Evolutionary conservation across 2,113 vertebrate species (phyloP), one percentile per base, ranked within the genome.

Genomic region (Dendrocopos noguchii): DNA sequence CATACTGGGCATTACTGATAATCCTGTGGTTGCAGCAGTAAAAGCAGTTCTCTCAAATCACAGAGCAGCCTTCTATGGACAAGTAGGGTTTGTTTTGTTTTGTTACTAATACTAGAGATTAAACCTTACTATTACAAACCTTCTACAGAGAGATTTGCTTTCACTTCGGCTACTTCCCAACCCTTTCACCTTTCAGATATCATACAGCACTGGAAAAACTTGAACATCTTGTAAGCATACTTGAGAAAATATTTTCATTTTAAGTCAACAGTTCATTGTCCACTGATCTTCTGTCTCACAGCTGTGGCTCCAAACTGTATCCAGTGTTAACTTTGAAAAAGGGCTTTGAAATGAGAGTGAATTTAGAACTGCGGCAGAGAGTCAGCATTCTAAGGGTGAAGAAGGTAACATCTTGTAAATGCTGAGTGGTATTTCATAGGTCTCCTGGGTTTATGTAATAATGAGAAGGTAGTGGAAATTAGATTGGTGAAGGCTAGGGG

Each of bases 1-100:
- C 88, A 80, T 96, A 87, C 39, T 87, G 52, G 78, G 91, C 86
- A 88, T 95, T 87, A 81, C 86, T 79, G 91, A 94, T 96, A 96
- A 96, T 95, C 92, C 84, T 19, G 56, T 9, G 85, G 64, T 6
- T 88, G 85, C 36, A 84, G 78, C 25, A 93, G 78, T 36, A 87
- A 91, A 91, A 86, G 73, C 87, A 70, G 65, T 80, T 66, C 70
- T 78, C 70, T 90, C 61, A 81, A 90, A 92, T 66, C 90, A 77
- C 93, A 66, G 53, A 68, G 73, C 73, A 81, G 73, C 78, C 74
- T 67, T 63, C 20, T 12, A 70, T 0, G 2, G 80, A 93, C 73
- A 95, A 87, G 60, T 5, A 14, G 76, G 80, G 68, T 46, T 95
- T 96, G 87, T 89, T 95, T 91, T 92, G 88, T 55, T 91, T 92